phyloP scores from a whole-genome alignment of 1,140 invertebrate species.

The Dendrolimus kikuchii region DNA sequence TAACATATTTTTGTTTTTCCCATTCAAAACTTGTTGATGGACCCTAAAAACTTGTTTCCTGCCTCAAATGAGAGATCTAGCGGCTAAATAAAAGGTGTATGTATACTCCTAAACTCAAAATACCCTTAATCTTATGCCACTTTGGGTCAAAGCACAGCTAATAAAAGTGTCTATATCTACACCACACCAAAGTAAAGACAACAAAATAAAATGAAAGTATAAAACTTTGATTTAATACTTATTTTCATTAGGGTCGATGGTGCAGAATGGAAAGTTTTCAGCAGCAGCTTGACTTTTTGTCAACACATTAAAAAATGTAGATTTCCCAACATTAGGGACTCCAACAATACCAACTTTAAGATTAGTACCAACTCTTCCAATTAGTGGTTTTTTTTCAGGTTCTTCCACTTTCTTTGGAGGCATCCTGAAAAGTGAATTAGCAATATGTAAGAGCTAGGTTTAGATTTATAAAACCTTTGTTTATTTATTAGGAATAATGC shows the following conservation, averaged over 20 bases:
- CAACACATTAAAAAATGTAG: slow-evolving; percentile 99
- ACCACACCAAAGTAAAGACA: no score
- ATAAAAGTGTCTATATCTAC: no score
- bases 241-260: slow-evolving; percentile 99
- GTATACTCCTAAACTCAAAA: no score
- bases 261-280: slow-evolving; percentile 99
- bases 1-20: no score
- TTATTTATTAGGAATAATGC: not conserved
- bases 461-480: not conserved
- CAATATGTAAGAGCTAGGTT: not conserved
- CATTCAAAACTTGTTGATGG: no score
- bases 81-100: no score
- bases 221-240: slow-evolving; percentile 78
- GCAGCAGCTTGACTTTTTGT: slow-evolving; percentile 97
- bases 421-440: slow-evolving; percentile 77
- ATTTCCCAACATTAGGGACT: slow-evolving; percentile 96
- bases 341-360: slow-evolving; percentile 97
- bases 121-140: no score
- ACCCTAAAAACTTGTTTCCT: no score
- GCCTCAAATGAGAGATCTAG: no score
- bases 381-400: slow-evolving; percentile 90
- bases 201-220: no score
- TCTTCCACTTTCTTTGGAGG: slow-evolving; percentile 95
- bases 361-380: slow-evolving; percentile 98
- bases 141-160: no score